Evolutionary conservation across 2,797 vertebrate species (phyloP).

Genomic region (Sarcophilus harrisii): DNA sequence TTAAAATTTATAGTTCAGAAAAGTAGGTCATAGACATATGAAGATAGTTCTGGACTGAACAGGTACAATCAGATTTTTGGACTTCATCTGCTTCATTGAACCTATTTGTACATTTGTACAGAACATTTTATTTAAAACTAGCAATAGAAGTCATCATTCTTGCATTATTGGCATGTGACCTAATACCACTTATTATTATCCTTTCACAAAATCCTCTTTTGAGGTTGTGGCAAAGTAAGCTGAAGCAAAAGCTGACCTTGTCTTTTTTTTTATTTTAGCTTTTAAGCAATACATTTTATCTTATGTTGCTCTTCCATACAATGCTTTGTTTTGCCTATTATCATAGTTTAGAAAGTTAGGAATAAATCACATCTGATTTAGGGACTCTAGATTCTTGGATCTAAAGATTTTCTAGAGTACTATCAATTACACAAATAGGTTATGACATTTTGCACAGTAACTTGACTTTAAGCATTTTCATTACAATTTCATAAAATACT

Average conservation of each 20-base stretch:
- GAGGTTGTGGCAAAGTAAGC: not conserved
- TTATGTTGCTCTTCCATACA: not conserved
- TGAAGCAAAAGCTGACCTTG: not conserved
- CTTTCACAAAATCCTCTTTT: not conserved
- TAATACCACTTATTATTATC: not conserved
- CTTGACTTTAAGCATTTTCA: not conserved
- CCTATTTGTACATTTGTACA: not conserved
- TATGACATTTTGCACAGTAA: not conserved
- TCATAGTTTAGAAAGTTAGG: not conserved
- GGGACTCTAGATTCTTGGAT: not conserved
- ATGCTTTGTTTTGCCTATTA: not conserved
- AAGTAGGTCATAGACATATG: not conserved
- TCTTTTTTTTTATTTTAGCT: not conserved
- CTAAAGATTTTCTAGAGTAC: not conserved
- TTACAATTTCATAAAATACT: not conserved
- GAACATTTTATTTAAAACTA: not conserved
- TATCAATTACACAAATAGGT: not conserved
- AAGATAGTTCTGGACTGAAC: slow-evolving; percentile 12
- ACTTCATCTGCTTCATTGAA: not conserved
- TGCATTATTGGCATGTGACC: not conserved
- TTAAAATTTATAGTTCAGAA: slow-evolving; percentile 31
- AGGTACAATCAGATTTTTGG: not conserved
- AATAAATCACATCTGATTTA: not conserved
- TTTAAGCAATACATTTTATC: not conserved
- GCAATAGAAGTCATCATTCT: not conserved